Conservation (phyloP, 2,113 vertebrate species). For the Podarcis muralis region DNA sequence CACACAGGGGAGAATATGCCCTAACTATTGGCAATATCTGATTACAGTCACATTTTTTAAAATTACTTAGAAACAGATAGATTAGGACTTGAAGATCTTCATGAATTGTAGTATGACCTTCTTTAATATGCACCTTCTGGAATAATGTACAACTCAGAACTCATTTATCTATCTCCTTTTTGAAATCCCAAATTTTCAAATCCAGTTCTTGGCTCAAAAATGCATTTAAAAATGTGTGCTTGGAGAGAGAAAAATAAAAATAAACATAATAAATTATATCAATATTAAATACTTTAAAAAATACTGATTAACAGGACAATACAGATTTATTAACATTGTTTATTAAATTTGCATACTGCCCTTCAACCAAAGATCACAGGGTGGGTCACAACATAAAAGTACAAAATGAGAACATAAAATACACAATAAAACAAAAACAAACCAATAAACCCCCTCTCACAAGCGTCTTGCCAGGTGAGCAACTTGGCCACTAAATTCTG, state of each 20-base stretch:
- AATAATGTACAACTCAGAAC: background rate
- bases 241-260: no score
- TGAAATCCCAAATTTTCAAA: background rate
- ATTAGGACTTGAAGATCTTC: background rate
- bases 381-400: no score
- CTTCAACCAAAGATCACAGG: no score
- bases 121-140: background rate
- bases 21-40: background rate
- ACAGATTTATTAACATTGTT: background rate
- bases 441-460: no score
- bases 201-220: background rate
- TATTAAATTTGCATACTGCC: no score
- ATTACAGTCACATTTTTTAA: constrained; percentile 11
- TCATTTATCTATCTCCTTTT: background rate
- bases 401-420: no score
- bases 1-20: background rate
- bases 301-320: background rate
- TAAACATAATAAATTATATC: no score
- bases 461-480: no score
- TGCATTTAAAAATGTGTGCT: background rate
- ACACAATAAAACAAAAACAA: no score
- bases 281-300: no score
- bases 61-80: background rate
- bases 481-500: no score
- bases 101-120: background rate